Conservation (phyloP, 2,888 invertebrate species). For the Lasioglossum pauxillum region DNA sequence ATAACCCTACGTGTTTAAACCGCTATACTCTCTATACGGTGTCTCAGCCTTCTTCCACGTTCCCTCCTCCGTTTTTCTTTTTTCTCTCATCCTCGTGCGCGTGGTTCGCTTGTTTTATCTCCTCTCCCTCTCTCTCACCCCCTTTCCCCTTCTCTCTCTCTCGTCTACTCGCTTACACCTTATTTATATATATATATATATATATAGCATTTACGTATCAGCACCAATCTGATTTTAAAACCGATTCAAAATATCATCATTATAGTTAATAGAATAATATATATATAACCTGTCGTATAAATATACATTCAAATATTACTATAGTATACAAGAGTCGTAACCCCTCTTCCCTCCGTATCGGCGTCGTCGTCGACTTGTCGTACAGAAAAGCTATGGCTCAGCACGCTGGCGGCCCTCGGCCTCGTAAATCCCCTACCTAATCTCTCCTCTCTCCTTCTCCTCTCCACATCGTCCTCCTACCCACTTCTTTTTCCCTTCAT, state of each 20-base stretch:
- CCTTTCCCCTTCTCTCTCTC: not conserved
- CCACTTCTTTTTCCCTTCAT: constrained; percentile 30
- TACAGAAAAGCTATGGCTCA: constrained; percentile 67
- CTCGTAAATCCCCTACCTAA: constrained; percentile 68
- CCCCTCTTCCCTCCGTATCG: constrained; percentile 23
- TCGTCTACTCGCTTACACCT: constrained; percentile 33
- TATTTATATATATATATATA: not conserved
- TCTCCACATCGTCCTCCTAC: constrained; percentile 27
- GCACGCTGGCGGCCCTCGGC: constrained; percentile 49
- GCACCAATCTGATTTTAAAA: constrained; percentile 84
- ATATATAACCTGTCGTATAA: constrained; percentile 82
- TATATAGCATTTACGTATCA: constrained; percentile 75
- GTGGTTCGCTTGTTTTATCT: constrained; percentile 48
- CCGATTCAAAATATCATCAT: constrained; percentile 83
- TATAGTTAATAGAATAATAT: constrained; percentile 81
- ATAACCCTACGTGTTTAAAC: constrained; percentile 72
- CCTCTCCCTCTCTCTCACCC: not conserved
- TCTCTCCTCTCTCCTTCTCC: constrained; percentile 56
- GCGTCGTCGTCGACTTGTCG: constrained; percentile 58
- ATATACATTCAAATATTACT: constrained; percentile 84
- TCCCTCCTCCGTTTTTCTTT: constrained; percentile 80
- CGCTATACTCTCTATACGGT: constrained; percentile 78
- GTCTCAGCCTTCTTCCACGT: constrained; percentile 84
- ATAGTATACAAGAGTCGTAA: constrained; percentile 83
- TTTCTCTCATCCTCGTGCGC: constrained; percentile 49